These are phyloP conservation scores for Rhinolophus ferrumequinum DNA, from an alignment of 2,113 vertebrate genomes.

Conservation along the genomic window DNA sequence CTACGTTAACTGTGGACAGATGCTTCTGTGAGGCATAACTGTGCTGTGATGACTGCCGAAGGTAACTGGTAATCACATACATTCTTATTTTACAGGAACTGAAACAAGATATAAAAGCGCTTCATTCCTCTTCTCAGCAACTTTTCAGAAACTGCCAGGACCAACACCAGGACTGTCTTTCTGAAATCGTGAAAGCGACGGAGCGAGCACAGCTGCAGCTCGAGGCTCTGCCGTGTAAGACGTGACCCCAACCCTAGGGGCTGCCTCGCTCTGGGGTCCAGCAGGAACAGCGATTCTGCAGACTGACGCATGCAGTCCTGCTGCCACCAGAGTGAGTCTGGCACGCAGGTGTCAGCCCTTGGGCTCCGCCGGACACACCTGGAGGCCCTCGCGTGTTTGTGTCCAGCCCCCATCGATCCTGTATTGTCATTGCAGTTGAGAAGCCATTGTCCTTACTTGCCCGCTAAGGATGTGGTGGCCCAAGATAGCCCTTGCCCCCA, in stretches of 20 bases:
- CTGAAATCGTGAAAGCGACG: slow-evolving; percentile 41
- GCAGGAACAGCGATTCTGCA: not conserved
- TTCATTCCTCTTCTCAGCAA: slow-evolving; percentile 57
- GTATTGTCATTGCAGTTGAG: not conserved
- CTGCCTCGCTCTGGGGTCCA: not conserved
- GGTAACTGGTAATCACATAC: too few species aligned
- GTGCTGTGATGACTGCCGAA: too few species aligned
- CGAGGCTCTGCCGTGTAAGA: slow-evolving; percentile 79
- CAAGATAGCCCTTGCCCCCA: too few species aligned
- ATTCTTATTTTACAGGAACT: slow-evolving; percentile 68
- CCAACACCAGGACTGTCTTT: slow-evolving; percentile 55
- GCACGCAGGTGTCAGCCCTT: too few species aligned
- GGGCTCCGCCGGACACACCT: too few species aligned
- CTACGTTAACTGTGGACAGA: too few species aligned
- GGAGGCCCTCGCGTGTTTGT: too few species aligned
- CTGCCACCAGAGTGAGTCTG: too few species aligned
- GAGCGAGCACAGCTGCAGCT: slow-evolving; percentile 60
- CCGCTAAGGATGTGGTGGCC: not conserved
- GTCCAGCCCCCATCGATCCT: not conserved
- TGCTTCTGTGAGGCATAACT: too few species aligned
- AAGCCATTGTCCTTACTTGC: not conserved
- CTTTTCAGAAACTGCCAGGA: slow-evolving; percentile 59
- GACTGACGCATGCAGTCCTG: too few species aligned
- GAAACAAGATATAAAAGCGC: slow-evolving; percentile 73
- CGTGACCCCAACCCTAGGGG: not conserved